These are phyloP conservation scores for Syritta pipiens DNA, from an alignment of 2,888 invertebrate species.

Conservation along the genomic window DNA sequence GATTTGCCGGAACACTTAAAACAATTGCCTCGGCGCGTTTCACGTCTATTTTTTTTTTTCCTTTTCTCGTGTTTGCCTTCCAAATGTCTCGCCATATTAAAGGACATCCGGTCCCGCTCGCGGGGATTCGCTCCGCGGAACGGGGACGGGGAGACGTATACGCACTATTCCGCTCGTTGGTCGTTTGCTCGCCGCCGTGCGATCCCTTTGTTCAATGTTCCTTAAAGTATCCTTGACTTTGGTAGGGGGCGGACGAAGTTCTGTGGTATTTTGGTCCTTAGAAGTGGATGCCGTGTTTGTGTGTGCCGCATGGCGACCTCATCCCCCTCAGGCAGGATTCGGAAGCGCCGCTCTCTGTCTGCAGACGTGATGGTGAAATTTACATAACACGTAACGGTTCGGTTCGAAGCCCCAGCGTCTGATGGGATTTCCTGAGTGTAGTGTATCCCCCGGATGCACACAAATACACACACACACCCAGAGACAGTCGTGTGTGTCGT, in stretches of 20 bases:
- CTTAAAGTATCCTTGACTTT: conserved; percentile 16
- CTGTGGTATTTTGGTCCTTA: conserved; percentile 8
- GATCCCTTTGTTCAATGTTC: conserved; percentile 24
- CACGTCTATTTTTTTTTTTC: conserved; percentile 5
- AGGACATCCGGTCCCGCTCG: conserved; percentile 22
- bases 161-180: conserved; percentile 38
- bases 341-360: conserved; percentile 26
- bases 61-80: background rate
- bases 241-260: background rate
- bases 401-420: conserved; percentile 20
- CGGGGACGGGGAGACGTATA: conserved; percentile 50
- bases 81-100: conserved; percentile 34
- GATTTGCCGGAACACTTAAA: conserved; percentile 51
- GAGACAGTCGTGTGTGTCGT: conserved; percentile 22
- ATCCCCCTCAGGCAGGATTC: conserved; percentile 1
- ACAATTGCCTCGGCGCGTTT: conserved; percentile 48
- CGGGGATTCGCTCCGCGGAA: background rate
- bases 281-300: conserved; percentile 3
- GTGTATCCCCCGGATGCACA: background rate
- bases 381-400: conserved; percentile 54
- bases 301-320: background rate
- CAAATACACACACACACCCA: background rate
- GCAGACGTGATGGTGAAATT: conserved; percentile 48
- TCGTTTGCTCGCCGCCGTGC: background rate
- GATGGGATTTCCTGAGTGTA: conserved; percentile 44